These are phyloP conservation scores for Emydoidea blandingii DNA, from an alignment of 2,797 vertebrate species.

Conservation along the genomic window DNA sequence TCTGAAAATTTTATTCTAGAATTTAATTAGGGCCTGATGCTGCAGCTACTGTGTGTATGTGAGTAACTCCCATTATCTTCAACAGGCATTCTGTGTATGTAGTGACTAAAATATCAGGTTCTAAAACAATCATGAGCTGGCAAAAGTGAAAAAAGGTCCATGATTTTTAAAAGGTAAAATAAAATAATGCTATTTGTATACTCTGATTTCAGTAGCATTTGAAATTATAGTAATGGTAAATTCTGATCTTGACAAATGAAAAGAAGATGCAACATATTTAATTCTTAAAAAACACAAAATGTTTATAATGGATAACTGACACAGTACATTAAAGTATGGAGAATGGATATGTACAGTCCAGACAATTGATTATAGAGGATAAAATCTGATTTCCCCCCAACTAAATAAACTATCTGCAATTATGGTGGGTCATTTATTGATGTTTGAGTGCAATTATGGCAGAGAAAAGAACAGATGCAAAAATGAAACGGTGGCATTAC, in stretches of 20 bases:
- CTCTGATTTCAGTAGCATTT: not conserved
- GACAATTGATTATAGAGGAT: not conserved
- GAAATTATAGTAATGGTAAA: not conserved
- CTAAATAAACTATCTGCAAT: not conserved
- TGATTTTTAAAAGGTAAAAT: not conserved
- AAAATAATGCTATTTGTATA: not conserved
- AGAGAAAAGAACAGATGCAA: not conserved
- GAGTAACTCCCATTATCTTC: not conserved
- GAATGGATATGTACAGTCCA: not conserved
- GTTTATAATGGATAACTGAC: constrained; percentile 3
- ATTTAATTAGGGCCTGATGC: not conserved
- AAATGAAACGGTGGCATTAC: not conserved
- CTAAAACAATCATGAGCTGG: not conserved
- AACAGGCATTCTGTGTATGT: not conserved
- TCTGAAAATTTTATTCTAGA: not conserved
- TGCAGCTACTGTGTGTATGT: not conserved
- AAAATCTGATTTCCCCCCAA: constrained; percentile 4
- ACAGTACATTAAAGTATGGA: not conserved
- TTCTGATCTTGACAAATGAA: constrained; percentile 11
- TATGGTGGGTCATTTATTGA: not conserved
- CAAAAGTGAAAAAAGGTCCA: not conserved
- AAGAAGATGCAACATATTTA: not conserved
- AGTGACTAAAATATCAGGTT: not conserved
- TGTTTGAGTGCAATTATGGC: not conserved
- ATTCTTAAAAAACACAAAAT: not conserved